Evolutionary conservation across 2,797 vertebrate species (phyloP), one percentile per base, ranked within the genome.

Genomic region (Mormyrus proboscirostris): DNA sequence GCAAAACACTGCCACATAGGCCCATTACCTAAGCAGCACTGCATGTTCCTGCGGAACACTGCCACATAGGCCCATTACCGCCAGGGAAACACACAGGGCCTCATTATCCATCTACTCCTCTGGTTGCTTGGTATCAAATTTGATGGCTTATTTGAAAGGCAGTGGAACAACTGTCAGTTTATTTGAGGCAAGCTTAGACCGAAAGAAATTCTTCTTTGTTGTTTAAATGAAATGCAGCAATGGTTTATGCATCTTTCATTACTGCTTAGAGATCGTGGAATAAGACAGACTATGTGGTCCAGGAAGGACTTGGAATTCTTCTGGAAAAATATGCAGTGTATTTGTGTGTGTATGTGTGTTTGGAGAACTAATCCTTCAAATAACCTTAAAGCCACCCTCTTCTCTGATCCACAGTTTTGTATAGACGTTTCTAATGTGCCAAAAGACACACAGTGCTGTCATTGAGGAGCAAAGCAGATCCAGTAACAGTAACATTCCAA

Each of bases 381-480:
- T 82, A 82, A 82, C 76, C 76, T 22, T 82, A 82, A 82, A 82
- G 38, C 76, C 14, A 47, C 76, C 76, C 44, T 82, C 38, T 82
- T n/a, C 76, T 82, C 76, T 82, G 76, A 82, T 82, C 76, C 76
- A 44, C 76, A 82, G 38, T 82, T 82, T 82, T 82, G 38, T 47
- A 19, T 82, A 82, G 76, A 69, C 25, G 25, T 69, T 14, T 69
- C 65, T 69, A 69, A 69, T 69, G 76, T 82, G 76, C 76, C 76
- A 82, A 10, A 47, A 82, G 76, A 82, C 76, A 82, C 41, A 84
- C 82, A 84, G 82, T 22, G 47, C 82, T 84, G 82, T 84, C 41
- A 84, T 49, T 84, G 44, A 84, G 82, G 41, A 49, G 41, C 10
- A 84, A 50, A 84, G 82, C 82, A 84, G 82, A 84, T 47, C 41